Evolutionary conservation across 2,888 invertebrate genomes (phyloP).

Genomic region (Hyposoter dolosus): DNA sequence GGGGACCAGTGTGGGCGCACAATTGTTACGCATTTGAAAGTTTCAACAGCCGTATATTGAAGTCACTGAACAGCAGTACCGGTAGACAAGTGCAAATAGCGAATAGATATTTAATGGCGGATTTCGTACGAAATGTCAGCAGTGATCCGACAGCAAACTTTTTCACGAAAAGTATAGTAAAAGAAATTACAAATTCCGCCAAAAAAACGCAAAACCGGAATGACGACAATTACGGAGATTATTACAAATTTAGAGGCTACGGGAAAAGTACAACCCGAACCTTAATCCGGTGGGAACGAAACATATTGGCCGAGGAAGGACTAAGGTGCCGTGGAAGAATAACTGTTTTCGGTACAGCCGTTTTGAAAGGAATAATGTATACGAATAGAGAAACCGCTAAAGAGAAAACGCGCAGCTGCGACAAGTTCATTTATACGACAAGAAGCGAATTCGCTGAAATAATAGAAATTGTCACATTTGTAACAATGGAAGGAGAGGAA

Average conservation of each 20-base stretch:
- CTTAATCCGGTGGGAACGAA: conserved; percentile 29
- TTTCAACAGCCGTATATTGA: too few relatives aligned
- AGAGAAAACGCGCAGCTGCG: conserved; percentile 45
- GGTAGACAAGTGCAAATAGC: too few relatives aligned
- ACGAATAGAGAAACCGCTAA: conserved; percentile 42
- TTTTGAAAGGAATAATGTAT: conserved; percentile 52
- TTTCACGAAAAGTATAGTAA: conserved; percentile 41
- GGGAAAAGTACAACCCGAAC: conserved; percentile 32
- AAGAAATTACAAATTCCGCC: conserved; percentile 44
- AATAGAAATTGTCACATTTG: conserved; percentile 44
- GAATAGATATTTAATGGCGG: too few relatives aligned
- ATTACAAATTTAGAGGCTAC: conserved; percentile 28
- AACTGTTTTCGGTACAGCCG: conserved; percentile 46
- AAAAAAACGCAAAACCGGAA: conserved; percentile 45
- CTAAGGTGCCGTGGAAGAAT: conserved; percentile 34
- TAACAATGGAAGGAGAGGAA: conserved; percentile 44
- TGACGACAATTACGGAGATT: conserved; percentile 40
- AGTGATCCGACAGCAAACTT: conserved; percentile 39
- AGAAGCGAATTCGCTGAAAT: conserved; percentile 44
- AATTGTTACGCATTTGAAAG: too few relatives aligned
- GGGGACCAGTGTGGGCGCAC: conserved; percentile 56
- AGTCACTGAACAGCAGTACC: too few relatives aligned
- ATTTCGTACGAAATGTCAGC: conserved; percentile 42
- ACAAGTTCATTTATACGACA: conserved; percentile 42
- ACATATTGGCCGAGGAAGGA: conserved; percentile 34